Conservation (phyloP, 2,113 vertebrate genomes). For the Baryphthengus martii region DNA sequence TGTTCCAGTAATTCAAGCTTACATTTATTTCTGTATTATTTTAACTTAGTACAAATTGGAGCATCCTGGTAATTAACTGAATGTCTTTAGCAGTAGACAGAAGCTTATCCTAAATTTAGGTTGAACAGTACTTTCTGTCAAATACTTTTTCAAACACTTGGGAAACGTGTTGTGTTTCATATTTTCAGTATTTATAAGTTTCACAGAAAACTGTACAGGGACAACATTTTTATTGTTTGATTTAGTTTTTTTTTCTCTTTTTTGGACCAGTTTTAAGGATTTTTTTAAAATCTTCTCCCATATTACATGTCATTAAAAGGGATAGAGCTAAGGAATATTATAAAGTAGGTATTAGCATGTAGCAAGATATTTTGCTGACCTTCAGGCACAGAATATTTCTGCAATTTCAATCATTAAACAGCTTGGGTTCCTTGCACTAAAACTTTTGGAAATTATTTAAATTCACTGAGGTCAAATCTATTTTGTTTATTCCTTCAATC, state of each 20-base stretch:
- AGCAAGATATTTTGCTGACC: background rate
- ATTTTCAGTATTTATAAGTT: background rate
- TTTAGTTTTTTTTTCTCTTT: background rate
- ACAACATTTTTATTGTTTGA: background rate
- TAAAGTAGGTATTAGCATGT: background rate
- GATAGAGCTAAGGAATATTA: background rate
- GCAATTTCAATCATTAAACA: background rate
- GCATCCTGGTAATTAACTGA: background rate
- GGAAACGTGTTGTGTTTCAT: background rate
- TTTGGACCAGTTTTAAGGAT: background rate
- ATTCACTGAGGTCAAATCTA: constrained; percentile 51
- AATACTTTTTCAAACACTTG: background rate
- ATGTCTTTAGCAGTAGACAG: background rate
- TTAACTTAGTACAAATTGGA: background rate
- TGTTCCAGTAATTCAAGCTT: background rate
- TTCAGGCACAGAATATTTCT: background rate
- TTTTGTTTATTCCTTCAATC: constrained; percentile 58
- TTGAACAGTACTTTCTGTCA: background rate
- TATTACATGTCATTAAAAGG: background rate
- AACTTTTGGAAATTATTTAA: constrained; percentile 61
- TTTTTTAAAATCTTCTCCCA: background rate
- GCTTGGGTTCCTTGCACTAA: constrained; percentile 43
- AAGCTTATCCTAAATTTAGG: background rate
- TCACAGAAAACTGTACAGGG: background rate
- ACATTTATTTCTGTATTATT: background rate